phyloP scores from a whole-genome alignment of 2,888 invertebrate species.

The Stratiomys singularior region DNA sequence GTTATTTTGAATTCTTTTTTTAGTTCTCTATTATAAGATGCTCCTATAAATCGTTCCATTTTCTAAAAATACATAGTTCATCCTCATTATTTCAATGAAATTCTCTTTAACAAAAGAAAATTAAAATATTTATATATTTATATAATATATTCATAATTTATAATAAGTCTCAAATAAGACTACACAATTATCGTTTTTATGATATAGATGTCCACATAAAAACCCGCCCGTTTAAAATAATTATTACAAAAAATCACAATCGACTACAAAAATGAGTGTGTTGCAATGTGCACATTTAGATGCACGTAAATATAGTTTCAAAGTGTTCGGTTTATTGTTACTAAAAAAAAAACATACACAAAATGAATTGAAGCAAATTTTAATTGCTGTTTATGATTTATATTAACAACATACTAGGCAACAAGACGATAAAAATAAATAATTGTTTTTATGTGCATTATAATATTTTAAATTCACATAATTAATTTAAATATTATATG shows the following conservation, averaged over 20 bases:
- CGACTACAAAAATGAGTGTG: slow-evolving; percentile 38
- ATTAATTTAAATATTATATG: slow-evolving; percentile 27
- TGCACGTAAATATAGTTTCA: slow-evolving; percentile 8
- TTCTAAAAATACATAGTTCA: slow-evolving; percentile 38
- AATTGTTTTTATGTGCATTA: not conserved
- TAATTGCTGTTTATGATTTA: slow-evolving; percentile 9
- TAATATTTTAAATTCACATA: slow-evolving; percentile 22
- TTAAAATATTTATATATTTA: slow-evolving; percentile 38
- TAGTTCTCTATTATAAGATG: slow-evolving; percentile 28
- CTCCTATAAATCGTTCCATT: slow-evolving; percentile 26
- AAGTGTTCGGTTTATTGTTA: not conserved
- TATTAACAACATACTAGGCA: slow-evolving; percentile 36
- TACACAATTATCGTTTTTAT: slow-evolving; percentile 44
- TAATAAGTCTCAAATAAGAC: slow-evolving; percentile 46
- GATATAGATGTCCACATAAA: slow-evolving; percentile 43
- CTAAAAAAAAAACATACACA: slow-evolving; percentile 19
- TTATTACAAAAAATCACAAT: slow-evolving; percentile 44
- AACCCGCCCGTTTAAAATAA: slow-evolving; percentile 43
- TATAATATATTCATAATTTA: slow-evolving; percentile 37
- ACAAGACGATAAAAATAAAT: slow-evolving; percentile 44
- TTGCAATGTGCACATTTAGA: slow-evolving; percentile 37
- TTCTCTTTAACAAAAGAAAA: slow-evolving; percentile 41
- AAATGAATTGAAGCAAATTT: slow-evolving; percentile 18
- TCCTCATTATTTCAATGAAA: slow-evolving; percentile 38
- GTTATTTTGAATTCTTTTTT: not conserved